These are phyloP conservation scores for Nemopilema nomurai DNA, from an alignment of 30 jellyfish, hydroid and myxozoan species.

Conservation along the genomic window DNA sequence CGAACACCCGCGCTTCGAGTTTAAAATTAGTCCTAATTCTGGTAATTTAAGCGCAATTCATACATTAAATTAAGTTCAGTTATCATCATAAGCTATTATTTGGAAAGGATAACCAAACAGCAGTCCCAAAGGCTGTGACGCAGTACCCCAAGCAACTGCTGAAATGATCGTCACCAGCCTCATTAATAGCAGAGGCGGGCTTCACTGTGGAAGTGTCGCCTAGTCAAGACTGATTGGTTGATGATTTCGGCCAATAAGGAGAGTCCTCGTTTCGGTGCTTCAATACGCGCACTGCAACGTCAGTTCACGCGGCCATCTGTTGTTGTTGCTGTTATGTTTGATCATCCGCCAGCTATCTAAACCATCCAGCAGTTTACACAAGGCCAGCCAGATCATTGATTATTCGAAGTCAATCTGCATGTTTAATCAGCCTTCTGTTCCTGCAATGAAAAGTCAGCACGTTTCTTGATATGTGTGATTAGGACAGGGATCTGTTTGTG, in stretches of 20 bases:
- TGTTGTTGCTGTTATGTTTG: neutral
- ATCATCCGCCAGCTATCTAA: neutral
- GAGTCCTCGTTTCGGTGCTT: neutral
- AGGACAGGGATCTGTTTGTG: neutral
- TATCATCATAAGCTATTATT: too few relatives aligned
- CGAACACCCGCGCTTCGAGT: too few relatives aligned
- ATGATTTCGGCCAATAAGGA: neutral
- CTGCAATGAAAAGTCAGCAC: conserved; percentile 55
- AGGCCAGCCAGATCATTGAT: conserved; percentile 7
- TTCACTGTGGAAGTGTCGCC: too few relatives aligned
- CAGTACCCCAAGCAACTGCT: too few relatives aligned
- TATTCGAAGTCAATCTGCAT: neutral
- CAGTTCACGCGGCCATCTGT: neutral
- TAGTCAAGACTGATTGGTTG: neutral
- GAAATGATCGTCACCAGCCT: neutral
- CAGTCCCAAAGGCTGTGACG: too few relatives aligned
- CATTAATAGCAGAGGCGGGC: neutral
- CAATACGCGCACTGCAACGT: neutral
- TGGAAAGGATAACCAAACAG: too few relatives aligned
- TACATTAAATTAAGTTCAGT: too few relatives aligned
- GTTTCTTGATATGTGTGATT: conserved; percentile 3
- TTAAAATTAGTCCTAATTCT: too few relatives aligned
- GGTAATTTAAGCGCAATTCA: too few relatives aligned
- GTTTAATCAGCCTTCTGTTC: conserved; percentile 51
- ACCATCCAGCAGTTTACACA: neutral